A percentile compares a stretch with the other conserved stretches of the same genome.
phyloP scores from a whole-genome alignment of 2,888 invertebrate species.

The Lepidocyrtoides sp. region DNA sequence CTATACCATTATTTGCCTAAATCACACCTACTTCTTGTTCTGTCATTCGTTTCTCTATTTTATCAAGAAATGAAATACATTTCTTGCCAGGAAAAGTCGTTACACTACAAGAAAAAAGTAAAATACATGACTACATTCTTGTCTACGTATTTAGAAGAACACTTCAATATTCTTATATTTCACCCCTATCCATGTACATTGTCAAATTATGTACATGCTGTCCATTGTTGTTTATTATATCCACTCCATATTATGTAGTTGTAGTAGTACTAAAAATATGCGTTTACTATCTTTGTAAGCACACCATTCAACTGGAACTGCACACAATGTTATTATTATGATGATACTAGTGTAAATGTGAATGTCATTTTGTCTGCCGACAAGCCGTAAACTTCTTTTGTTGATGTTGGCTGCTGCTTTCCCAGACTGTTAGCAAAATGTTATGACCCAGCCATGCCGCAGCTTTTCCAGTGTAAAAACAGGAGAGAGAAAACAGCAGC shows the following conservation, averaged over 20 bases:
- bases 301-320: conserved; percentile 53
- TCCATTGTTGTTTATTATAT: conserved; percentile 19
- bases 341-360: conserved; percentile 69
- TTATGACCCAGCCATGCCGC: conserved; percentile 28
- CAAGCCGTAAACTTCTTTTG: conserved; percentile 68
- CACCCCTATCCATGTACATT: neutral
- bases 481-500: neutral
- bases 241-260: neutral
- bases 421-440: conserved; percentile 56
- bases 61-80: neutral
- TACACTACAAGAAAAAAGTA: neutral
- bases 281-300: conserved; percentile 21
- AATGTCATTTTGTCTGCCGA: conserved; percentile 77
- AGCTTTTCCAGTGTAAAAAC: neutral
- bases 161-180: neutral
- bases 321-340: conserved; percentile 77
- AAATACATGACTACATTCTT: neutral
- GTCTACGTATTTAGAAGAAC: too few species aligned
- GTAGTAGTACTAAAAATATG: conserved; percentile 14
- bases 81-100: neutral
- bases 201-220: conserved; percentile 21
- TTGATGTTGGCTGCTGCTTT: conserved; percentile 59
- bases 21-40: neutral
- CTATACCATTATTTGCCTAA: neutral
- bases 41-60: too few species aligned